Evolutionary conservation across 2,113 vertebrate genomes (phyloP).

Genomic region (Brienomyrus longianalis): DNA sequence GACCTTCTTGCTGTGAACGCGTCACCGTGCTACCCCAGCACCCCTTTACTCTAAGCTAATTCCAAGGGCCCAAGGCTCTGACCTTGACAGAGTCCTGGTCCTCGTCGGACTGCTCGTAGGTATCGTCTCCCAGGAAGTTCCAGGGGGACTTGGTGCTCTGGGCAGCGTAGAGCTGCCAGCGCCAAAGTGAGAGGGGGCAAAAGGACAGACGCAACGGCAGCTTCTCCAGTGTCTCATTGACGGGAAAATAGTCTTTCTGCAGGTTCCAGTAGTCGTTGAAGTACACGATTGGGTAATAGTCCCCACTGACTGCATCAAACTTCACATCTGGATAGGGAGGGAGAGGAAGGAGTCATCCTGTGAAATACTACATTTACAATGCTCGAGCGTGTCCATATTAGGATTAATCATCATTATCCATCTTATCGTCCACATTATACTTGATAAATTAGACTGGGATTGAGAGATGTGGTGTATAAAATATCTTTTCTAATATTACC

Average conservation of each 20-base stretch:
- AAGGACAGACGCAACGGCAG: slow-evolving; percentile 77
- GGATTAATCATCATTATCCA: neutral
- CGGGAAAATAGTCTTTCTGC: slow-evolving; percentile 88
- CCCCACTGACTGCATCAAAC: slow-evolving; percentile 85
- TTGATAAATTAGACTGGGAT: neutral
- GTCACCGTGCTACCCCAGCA: too few relatives aligned
- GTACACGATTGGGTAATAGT: slow-evolving; percentile 92
- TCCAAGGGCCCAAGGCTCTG: neutral
- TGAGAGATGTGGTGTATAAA: neutral
- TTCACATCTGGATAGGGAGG: slow-evolving; percentile 71
- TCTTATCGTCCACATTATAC: neutral
- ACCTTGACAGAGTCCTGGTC: slow-evolving; percentile 96
- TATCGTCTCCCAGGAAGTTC: slow-evolving; percentile 86
- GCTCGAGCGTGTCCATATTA: neutral
- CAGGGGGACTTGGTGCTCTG: slow-evolving; percentile 84
- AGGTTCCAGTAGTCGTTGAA: slow-evolving; percentile 99
- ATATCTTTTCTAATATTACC: neutral
- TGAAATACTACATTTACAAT: neutral
- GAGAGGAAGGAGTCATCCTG: neutral
- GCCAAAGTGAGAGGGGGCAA: slow-evolving; percentile 89
- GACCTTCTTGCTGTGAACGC: too few relatives aligned
- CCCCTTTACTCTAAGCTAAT: neutral
- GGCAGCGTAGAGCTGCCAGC: slow-evolving; percentile 90
- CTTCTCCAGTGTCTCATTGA: slow-evolving; percentile 70
- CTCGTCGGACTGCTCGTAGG: slow-evolving; percentile 90